These are phyloP conservation scores for Meteorus cinctellus DNA, from an alignment of 2,888 invertebrate genomes.

Conservation along the genomic window DNA sequence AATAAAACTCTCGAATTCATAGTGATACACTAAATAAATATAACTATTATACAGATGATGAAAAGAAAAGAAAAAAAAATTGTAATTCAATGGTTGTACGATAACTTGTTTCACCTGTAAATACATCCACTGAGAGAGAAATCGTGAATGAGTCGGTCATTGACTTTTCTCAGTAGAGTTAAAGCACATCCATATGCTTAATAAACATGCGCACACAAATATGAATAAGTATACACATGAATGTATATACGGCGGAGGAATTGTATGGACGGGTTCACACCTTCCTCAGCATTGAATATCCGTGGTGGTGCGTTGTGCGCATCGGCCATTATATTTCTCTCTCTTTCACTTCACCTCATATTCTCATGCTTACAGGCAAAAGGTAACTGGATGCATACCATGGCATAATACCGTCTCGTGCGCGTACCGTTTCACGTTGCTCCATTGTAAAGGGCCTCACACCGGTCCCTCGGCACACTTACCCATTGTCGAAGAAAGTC, in stretches of 20 bases:
- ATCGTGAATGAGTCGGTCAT: constrained; percentile 43
- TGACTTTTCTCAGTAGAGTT: constrained; percentile 29
- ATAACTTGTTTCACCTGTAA: constrained; percentile 22
- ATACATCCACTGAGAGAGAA: constrained; percentile 37
- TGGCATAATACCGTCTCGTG: constrained; percentile 56
- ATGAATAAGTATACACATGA: constrained; percentile 11
- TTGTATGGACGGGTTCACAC: constrained; percentile 40
- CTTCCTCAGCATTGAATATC: constrained; percentile 43
- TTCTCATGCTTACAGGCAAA: constrained; percentile 1
- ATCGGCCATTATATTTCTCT: neutral
- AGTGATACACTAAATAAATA: no score
- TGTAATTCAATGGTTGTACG: constrained; percentile 7
- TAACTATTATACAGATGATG: no score
- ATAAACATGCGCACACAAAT: neutral
- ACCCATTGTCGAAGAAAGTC: constrained; percentile 63
- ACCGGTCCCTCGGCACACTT: constrained; percentile 56
- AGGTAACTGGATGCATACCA: constrained; percentile 4
- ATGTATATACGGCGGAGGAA: constrained; percentile 24
- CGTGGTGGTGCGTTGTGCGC: constrained; percentile 10
- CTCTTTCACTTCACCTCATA: constrained; percentile 2
- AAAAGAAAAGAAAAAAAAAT: neutral
- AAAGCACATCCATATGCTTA: neutral
- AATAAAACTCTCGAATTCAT: no score
- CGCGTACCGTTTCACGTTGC: constrained; percentile 64
- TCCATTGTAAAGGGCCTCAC: constrained; percentile 60